phyloP scores from a whole-genome alignment of 2,888 invertebrate genomes.

The Ochropleura plecta region DNA sequence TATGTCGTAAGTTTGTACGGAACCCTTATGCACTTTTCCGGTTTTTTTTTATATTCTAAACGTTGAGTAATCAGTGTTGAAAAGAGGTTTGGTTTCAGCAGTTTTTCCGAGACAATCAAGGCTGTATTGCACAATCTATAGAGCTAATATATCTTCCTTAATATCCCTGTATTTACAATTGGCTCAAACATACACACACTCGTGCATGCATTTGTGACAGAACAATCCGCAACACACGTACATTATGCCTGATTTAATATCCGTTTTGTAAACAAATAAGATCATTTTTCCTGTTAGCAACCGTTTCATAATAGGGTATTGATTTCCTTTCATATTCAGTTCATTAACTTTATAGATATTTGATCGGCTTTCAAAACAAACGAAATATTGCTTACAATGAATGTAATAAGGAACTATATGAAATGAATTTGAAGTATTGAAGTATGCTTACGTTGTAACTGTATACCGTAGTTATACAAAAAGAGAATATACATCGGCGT shows the following conservation, averaged over 20 bases:
- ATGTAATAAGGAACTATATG: constrained; percentile 30
- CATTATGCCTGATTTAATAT: constrained; percentile 35
- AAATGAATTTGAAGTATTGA: constrained; percentile 29
- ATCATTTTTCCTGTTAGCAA: constrained; percentile 17
- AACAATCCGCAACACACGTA: neutral
- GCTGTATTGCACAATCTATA: no score
- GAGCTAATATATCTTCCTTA: no score
- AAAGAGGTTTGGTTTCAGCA: no score
- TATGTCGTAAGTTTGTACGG: no score
- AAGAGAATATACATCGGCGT: neutral
- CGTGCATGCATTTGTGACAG: no score
- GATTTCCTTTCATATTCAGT: constrained; percentile 35
- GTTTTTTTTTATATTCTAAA: no score
- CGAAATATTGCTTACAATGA: constrained; percentile 40
- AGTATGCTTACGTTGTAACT: constrained; percentile 4
- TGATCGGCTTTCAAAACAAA: constrained; percentile 42
- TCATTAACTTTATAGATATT: constrained; percentile 45
- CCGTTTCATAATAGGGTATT: constrained; percentile 30
- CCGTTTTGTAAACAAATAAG: constrained; percentile 49
- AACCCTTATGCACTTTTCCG: no score
- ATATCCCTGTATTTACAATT: no score
- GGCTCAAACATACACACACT: no score
- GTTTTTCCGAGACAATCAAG: no score
- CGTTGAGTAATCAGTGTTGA: no score
- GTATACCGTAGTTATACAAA: no score